Evolutionary conservation across 2,113 vertebrate genomes (phyloP).

Genomic region (Cyrtonyx montezumae): DNA sequence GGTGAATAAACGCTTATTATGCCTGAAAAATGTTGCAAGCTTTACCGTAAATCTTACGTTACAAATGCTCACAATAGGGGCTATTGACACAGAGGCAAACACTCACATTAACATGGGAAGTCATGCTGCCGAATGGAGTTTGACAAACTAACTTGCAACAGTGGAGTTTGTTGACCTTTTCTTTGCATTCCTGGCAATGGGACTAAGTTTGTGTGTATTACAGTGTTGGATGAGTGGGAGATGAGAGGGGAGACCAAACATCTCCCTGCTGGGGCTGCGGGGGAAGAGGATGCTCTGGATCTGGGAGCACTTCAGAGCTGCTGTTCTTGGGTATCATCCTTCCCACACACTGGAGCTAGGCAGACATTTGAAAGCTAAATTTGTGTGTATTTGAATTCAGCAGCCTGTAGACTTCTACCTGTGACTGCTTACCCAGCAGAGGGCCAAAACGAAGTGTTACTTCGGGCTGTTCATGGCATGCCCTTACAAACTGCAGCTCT

Average conservation of each 20-base stretch:
- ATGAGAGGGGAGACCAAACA: not conserved
- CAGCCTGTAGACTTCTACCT: not conserved
- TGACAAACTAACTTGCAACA: slow-evolving; percentile 57
- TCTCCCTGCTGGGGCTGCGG: not conserved
- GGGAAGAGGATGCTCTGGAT: slow-evolving; percentile 2
- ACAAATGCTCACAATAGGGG: slow-evolving; percentile 71
- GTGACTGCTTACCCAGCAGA: not conserved
- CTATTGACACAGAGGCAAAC: slow-evolving; percentile 72
- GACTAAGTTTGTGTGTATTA: not conserved
- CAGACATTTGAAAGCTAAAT: not conserved
- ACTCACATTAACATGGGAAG: slow-evolving; percentile 53
- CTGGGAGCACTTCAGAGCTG: not conserved
- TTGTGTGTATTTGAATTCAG: not conserved
- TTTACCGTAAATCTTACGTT: slow-evolving; percentile 74
- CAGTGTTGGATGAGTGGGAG: slow-evolving; percentile 9
- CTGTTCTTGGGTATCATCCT: fast-evolving
- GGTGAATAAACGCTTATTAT: slow-evolving; percentile 73
- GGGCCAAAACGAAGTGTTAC: not conserved
- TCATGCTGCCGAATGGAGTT: slow-evolving; percentile 31
- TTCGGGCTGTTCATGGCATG: not conserved
- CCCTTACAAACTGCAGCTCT: not conserved
- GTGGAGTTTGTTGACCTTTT: slow-evolving; percentile 61
- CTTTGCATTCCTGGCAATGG: slow-evolving; percentile 10
- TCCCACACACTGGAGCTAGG: not conserved
- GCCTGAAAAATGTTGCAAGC: slow-evolving; percentile 66